A percentile compares a stretch with the other conserved stretches of the same genome.
phyloP scores from a whole-genome alignment of 1,140 invertebrate genomes.

The Zaprionus nigranus region DNA sequence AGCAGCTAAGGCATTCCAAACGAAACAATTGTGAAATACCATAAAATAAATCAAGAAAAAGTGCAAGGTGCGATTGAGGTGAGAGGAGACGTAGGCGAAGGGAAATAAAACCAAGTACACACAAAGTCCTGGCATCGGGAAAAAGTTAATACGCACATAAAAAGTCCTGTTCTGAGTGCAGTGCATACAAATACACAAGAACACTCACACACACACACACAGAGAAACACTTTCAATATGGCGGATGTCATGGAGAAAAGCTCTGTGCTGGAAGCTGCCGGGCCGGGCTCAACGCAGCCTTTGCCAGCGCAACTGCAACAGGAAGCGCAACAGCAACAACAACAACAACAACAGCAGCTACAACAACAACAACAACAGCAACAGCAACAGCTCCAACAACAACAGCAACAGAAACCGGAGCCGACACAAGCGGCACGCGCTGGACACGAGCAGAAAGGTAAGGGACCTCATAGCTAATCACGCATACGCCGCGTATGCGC shows the following conservation, averaged over 20 bases:
- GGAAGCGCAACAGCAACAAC: constrained; percentile 53
- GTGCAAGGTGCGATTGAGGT: constrained; percentile 8
- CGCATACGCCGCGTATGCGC: constrained; percentile 59
- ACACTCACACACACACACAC: constrained; percentile 37
- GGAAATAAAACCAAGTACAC: constrained; percentile 47
- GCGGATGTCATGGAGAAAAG: constrained; percentile 84
- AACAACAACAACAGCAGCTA: constrained; percentile 44
- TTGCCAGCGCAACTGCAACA: constrained; percentile 47
- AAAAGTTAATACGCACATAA: constrained; percentile 49
- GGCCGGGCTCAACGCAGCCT: constrained; percentile 47
- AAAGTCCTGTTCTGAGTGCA: constrained; percentile 72
- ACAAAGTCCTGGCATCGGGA: constrained; percentile 47
- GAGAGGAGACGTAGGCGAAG: background rate
- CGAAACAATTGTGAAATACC: constrained; percentile 25
- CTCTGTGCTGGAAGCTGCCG: constrained; percentile 76
- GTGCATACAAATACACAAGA: constrained; percentile 31
- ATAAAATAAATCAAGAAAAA: background rate
- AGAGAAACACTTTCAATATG: constrained; percentile 74
- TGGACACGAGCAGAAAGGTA: constrained; percentile 74
- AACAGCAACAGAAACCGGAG: constrained; percentile 33
- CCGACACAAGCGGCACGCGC: constrained; percentile 50
- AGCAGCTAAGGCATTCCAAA: constrained; percentile 37
- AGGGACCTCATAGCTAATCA: constrained; percentile 42
- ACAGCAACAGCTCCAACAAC: constrained; percentile 36
- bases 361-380: constrained; percentile 29